phyloP scores from a whole-genome alignment of 2,888 invertebrate species.

The Malachius bipustulatus region DNA sequence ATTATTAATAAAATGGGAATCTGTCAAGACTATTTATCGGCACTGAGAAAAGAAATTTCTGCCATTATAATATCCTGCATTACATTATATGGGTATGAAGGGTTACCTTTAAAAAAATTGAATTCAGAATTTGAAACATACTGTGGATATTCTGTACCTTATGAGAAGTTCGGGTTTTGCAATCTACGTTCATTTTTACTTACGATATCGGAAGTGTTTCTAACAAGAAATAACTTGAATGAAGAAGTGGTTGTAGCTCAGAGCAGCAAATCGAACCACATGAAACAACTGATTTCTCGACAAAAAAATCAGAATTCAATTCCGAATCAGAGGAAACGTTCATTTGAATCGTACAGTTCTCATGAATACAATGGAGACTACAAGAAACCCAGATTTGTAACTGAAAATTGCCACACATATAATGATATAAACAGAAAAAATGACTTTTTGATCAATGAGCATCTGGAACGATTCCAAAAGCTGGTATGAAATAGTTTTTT shows the following conservation, averaged over 20 bases:
- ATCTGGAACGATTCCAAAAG: constrained; percentile 20
- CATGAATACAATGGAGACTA: too few relatives aligned
- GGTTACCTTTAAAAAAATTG: constrained; percentile 21
- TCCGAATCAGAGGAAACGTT: too few relatives aligned
- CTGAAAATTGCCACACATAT: too few relatives aligned
- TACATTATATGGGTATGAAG: constrained; percentile 21
- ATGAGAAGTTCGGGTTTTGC: constrained; percentile 22
- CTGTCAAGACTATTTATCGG: too few relatives aligned
- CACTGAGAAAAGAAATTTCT: constrained; percentile 11
- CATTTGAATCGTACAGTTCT: too few relatives aligned
- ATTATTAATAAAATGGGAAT: too few relatives aligned
- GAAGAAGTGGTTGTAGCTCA: constrained; percentile 24
- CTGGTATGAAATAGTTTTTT: constrained; percentile 18
- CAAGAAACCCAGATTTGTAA: background rate
- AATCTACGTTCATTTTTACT: constrained; percentile 23
- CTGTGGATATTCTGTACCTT: constrained; percentile 24
- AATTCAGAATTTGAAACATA: constrained; percentile 22
- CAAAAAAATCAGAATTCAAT: too few relatives aligned
- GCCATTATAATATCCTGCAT: constrained; percentile 10
- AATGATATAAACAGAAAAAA: too few relatives aligned
- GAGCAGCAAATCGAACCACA: constrained; percentile 23
- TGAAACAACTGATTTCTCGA: constrained; percentile 23
- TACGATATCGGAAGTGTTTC: constrained; percentile 23
- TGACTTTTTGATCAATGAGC: too few relatives aligned
- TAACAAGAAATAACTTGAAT: constrained; percentile 18